Base-by-base conservation (phyloP, 2,888 invertebrate genomes). In the Morinoia aosen region DNA sequence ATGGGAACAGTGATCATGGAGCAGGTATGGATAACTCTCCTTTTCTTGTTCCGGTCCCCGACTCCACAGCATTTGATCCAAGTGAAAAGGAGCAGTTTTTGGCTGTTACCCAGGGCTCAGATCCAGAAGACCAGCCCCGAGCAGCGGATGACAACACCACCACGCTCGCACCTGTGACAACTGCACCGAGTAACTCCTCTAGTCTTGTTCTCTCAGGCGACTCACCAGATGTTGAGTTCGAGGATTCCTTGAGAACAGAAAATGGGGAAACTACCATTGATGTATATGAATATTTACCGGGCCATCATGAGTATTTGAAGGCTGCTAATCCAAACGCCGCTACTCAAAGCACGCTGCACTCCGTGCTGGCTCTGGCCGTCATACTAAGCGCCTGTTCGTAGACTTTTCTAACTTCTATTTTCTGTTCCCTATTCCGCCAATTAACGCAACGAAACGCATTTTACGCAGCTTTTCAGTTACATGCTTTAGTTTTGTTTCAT, bases 241-340 rank as follows among this genome's bases (percentile, higher is more conserved):
- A 56, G 48, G 93, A 57, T 19, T 16, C 57, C 11, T 57, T 93
- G 7, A 33, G 48, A 57, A 57, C 33, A 8, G 93, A 93, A 0
- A 57, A 93, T 93, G 40, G 33, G 7, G 95, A 95, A 64, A 64
- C 61, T 40, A 64, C 39, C 61, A 61, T 95, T 48, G 95, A 95
- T 95, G 95, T 95, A 5, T 40, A n/a, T 40, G 95, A 95, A 39
- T 95, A 95, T 58, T 95, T 64, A 12, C 39, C 95, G 0, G 95
- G 95, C 5, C 58, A 95, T 10, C 64, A 61, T 5, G 95, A 95
- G 40, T 95, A 64, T 33, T 61, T 95, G 40, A 95, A 48, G n/a
- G 58, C 95, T 33, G 25, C 95, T 12, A 39, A 61, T 48, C 64
- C 95, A 4, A 58, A 58, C 7, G 76, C 76, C 25, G 76, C 76